Evolutionary conservation across 23 tunicate genomes (phyloP).

Genomic region (Botrylloides violaceus): DNA sequence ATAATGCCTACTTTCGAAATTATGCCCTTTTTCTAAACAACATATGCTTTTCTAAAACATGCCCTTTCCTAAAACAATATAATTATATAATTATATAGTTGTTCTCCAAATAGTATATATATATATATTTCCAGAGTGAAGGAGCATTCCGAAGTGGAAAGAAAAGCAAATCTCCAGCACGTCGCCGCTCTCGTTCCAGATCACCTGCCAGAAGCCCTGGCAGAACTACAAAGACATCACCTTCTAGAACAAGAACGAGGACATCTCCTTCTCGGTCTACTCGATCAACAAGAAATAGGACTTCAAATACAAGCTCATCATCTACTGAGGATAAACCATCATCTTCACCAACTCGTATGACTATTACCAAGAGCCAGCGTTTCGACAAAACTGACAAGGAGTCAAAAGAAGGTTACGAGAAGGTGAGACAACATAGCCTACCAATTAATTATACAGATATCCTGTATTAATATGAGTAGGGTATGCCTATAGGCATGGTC

Average conservation of each 20-base stretch:
- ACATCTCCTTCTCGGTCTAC: background rate
- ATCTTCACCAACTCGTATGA: background rate
- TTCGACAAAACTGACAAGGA: background rate
- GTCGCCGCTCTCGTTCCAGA: slow-evolving; percentile 50
- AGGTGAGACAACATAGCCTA: too few species aligned
- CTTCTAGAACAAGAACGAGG: background rate
- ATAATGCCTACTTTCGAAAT: too few species aligned
- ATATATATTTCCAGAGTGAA: slow-evolving; percentile 23
- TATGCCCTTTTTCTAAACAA: too few species aligned
- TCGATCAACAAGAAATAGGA: background rate
- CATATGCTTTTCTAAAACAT: too few species aligned
- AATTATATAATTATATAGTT: too few species aligned
- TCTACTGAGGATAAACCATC: background rate
- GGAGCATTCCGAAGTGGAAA: slow-evolving; percentile 1
- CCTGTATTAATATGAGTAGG: too few species aligned
- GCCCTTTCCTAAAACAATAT: too few species aligned
- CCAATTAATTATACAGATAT: background rate
- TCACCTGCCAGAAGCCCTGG: slow-evolving; percentile 64
- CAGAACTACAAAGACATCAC: slow-evolving; percentile 4
- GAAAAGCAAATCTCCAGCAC: slow-evolving; percentile 51
- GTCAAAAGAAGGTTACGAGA: background rate
- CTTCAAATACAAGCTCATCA: background rate
- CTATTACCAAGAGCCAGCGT: slow-evolving; percentile 1
- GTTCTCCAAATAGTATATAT: too few species aligned
- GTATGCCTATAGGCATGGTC: too few species aligned